Conservation (phyloP, 2,797 vertebrate genomes). For the Sebastes itinus region DNA sequence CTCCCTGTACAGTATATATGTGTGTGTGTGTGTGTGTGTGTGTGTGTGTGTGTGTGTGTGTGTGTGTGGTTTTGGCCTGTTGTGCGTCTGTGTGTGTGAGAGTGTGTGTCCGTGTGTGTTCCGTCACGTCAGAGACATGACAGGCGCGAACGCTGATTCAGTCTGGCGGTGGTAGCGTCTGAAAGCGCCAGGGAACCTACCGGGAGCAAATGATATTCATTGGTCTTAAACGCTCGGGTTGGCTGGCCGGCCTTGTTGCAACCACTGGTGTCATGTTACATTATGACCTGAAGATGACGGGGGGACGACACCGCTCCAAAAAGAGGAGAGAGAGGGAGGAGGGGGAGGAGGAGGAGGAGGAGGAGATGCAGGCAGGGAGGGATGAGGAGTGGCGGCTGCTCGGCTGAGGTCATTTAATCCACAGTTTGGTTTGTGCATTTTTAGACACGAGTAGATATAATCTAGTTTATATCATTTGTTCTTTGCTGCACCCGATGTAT, state of each 20-base stretch:
- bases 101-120: conserved; percentile 45
- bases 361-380: conserved; percentile 18
- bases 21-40: conserved; percentile 3
- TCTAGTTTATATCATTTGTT: not conserved
- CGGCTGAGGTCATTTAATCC: conserved; percentile 44
- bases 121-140: conserved; percentile 72
- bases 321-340: conserved; percentile 22
- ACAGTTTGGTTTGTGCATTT: conserved; percentile 14
- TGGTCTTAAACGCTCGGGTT: conserved; percentile 82
- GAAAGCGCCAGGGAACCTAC: conserved; percentile 74
- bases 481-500: not conserved
- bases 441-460: not conserved
- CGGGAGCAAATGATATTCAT: conserved; percentile 85
- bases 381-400: conserved; percentile 24
- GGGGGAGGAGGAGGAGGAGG: conserved; percentile 19
- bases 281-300: conserved; percentile 81
- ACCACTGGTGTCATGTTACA: conserved; percentile 82
- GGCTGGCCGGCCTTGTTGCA: conserved; percentile 73
- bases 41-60: conserved; percentile 6
- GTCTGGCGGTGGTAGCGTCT: conserved; percentile 74
- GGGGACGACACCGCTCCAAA: conserved; percentile 55
- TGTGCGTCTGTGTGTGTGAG: conserved; percentile 20
- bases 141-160: conserved; percentile 78
- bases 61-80: conserved; percentile 1
- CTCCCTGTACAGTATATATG: conserved; percentile 3